Evolutionary conservation across 2,797 vertebrate genomes (phyloP).

Genomic region (Danio aesculapii): DNA sequence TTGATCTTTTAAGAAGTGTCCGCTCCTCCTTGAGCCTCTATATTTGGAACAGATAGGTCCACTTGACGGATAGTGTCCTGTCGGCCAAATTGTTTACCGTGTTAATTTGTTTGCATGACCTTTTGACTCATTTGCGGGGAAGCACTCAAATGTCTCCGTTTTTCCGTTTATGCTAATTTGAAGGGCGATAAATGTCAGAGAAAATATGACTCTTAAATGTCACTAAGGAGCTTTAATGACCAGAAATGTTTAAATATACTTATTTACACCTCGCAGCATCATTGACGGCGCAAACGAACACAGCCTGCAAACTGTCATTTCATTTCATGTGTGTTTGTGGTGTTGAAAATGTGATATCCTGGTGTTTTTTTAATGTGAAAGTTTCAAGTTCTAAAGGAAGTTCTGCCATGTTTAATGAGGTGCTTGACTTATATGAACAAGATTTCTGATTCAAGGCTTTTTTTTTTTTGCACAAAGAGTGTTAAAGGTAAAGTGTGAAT

Average conservation of each 20-base stretch:
- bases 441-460: background rate
- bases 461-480: background rate
- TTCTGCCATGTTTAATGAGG: constrained; percentile 6
- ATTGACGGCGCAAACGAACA: background rate
- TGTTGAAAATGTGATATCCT: constrained; percentile 13
- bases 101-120: constrained; percentile 31
- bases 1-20: constrained; percentile 69
- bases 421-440: background rate
- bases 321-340: background rate
- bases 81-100: constrained; percentile 25
- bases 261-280: background rate
- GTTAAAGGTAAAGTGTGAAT: background rate
- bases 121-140: constrained; percentile 17
- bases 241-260: background rate
- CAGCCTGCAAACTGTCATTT: background rate
- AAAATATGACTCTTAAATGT: background rate
- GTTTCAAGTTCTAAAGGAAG: background rate
- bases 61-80: constrained; percentile 16
- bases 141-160: background rate
- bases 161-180: constrained; percentile 11
- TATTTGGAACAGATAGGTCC: constrained; percentile 52
- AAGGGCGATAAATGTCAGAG: background rate
- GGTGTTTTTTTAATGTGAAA: constrained; percentile 19
- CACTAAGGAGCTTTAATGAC: constrained; percentile 13
- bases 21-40: constrained; percentile 55